phyloP scores from a whole-genome alignment of 2,113 vertebrate species.

The Origma solitaria region DNA sequence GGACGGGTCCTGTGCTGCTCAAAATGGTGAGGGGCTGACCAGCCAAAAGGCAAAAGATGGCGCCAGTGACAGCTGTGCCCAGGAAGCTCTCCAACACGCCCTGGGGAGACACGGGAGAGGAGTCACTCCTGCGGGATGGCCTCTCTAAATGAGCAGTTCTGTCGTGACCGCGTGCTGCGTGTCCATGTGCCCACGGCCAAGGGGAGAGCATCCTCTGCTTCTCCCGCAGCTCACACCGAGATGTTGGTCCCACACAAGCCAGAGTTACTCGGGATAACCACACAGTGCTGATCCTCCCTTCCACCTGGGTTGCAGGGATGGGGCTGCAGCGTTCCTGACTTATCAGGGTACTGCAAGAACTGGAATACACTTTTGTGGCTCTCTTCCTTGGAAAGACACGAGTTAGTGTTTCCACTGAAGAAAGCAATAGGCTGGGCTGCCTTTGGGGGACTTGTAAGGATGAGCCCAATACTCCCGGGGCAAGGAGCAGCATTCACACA shows the following conservation, averaged over 20 bases:
- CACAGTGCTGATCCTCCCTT: fast-evolving
- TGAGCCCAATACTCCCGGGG: not conserved
- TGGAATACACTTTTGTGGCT: not conserved
- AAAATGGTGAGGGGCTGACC: constrained; percentile 95
- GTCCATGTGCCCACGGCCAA: fast-evolving
- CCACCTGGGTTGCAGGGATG: fast-evolving
- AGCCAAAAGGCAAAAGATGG: constrained; percentile 88
- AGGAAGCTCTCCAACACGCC: constrained; percentile 98
- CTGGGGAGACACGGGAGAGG: constrained; percentile 56
- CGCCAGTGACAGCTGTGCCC: constrained; percentile 89
- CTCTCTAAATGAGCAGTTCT: fast-evolving
- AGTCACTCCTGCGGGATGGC: not conserved
- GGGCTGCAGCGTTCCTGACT: not conserved
- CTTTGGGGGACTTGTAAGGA: not conserved
- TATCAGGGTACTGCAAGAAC: fast-evolving
- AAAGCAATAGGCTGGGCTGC: not conserved
- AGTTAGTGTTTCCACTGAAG: not conserved
- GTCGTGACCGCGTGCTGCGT: fast-evolving
- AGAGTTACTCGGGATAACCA: fast-evolving
- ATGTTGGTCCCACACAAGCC: fast-evolving
- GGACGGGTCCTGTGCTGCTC: constrained; percentile 95
- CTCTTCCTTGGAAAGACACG: not conserved
- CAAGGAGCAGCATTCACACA: not conserved
- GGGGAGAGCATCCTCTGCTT: not conserved
- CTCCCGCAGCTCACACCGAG: not conserved